These are phyloP conservation scores for Amphimallon solstitiale DNA, from an alignment of 2,888 invertebrate species.

Conservation along the genomic window DNA sequence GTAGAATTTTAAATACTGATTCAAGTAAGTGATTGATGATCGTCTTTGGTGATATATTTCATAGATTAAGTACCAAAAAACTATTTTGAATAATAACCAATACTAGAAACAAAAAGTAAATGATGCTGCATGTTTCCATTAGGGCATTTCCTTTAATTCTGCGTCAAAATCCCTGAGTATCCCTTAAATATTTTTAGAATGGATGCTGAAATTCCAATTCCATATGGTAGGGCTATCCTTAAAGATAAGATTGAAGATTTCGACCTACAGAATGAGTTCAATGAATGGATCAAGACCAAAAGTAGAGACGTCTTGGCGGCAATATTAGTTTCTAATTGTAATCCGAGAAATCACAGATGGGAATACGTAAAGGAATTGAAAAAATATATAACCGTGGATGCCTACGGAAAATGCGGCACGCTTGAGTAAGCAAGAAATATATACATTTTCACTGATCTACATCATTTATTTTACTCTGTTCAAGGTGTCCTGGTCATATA, in stretches of 20 bases:
- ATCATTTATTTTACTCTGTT: not conserved
- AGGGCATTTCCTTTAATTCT: no score
- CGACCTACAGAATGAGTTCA: conserved; percentile 28
- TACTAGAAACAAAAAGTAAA: no score
- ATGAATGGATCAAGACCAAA: conserved; percentile 60
- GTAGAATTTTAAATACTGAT: no score
- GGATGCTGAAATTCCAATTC: conserved; percentile 73
- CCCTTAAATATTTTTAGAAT: conserved; percentile 69
- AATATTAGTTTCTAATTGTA: conserved; percentile 71
- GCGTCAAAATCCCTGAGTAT: no score
- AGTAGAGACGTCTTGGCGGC: conserved; percentile 64
- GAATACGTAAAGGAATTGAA: conserved; percentile 67
- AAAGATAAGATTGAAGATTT: conserved; percentile 34
- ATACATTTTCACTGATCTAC: not conserved
- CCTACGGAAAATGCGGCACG: conserved; percentile 69
- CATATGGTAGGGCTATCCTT: conserved; percentile 70
- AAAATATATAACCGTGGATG: conserved; percentile 69
- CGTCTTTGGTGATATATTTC: no score
- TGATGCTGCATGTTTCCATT: no score
- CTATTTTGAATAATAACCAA: no score
- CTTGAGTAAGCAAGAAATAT: conserved; percentile 48
- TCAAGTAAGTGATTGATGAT: no score
- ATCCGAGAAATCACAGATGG: conserved; percentile 65
- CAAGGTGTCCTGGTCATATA: conserved; percentile 75
- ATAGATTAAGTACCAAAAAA: no score